These are phyloP conservation scores for Drosophila kohkoa DNA, from an alignment of 1,140 invertebrate species.

Conservation along the genomic window DNA sequence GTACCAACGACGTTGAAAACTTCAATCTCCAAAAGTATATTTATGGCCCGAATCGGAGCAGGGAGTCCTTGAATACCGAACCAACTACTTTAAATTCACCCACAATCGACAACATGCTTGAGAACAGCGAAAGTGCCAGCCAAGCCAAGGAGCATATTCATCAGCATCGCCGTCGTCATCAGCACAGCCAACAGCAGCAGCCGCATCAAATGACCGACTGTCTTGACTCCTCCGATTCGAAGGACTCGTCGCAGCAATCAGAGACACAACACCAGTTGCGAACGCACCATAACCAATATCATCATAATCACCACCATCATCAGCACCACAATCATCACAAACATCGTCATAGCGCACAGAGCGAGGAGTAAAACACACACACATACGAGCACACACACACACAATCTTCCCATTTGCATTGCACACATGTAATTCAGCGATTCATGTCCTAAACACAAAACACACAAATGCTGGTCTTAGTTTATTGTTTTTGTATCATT, in stretches of 20 bases:
- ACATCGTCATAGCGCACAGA: slow-evolving; percentile 55
- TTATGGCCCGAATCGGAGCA: slow-evolving; percentile 41
- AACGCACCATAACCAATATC: slow-evolving; percentile 51
- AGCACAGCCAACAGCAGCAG: slow-evolving; percentile 33
- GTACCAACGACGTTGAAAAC: slow-evolving; percentile 34
- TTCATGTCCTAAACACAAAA: slow-evolving; percentile 27
- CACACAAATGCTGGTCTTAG: slow-evolving; percentile 43
- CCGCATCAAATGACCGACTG: slow-evolving; percentile 36
- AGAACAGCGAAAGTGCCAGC: slow-evolving; percentile 51
- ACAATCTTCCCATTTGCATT: slow-evolving; percentile 9
- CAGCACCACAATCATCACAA: slow-evolving; percentile 56
- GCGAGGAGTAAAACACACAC: slow-evolving; percentile 50
- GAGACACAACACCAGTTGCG: slow-evolving; percentile 48
- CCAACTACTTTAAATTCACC: slow-evolving; percentile 67
- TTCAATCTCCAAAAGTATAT: slow-evolving; percentile 32
- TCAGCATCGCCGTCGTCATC: slow-evolving; percentile 62
- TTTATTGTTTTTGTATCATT: slow-evolving; percentile 63
- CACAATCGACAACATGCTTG: slow-evolving; percentile 71
- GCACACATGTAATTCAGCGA: slow-evolving; percentile 34
- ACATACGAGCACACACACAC: slow-evolving; percentile 22
- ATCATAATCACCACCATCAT: slow-evolving; percentile 32
- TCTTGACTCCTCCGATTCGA: slow-evolving; percentile 3
- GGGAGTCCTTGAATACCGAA: slow-evolving; percentile 39
- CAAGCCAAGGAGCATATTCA: slow-evolving; percentile 30
- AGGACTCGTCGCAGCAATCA: slow-evolving; percentile 40